These are phyloP conservation scores for Malurus leucopterus DNA, from an alignment of 2,797 vertebrate species.

Conservation along the genomic window DNA sequence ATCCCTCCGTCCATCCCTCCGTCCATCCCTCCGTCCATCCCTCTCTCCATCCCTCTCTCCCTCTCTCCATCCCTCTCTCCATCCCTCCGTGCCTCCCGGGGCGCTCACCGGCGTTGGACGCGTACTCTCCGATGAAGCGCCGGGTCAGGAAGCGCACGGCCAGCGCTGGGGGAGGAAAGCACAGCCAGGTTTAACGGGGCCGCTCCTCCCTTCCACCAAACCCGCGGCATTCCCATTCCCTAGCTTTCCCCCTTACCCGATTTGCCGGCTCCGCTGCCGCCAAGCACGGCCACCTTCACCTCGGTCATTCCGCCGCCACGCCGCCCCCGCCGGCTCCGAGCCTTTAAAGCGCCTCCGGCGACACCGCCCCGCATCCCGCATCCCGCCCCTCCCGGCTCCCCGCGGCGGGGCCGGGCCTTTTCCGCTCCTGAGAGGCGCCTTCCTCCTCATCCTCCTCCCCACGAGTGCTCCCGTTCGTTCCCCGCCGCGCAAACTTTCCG, in stretches of 20 bases:
- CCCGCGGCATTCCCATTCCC: fast-evolving
- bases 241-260: conserved; percentile 69
- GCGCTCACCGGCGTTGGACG: conserved; percentile 81
- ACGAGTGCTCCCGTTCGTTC: fast-evolving
- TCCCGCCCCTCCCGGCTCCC: not conserved
- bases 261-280: conserved; percentile 81
- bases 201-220: fast-evolving
- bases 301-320: conserved; percentile 65
- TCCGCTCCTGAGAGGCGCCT: no score
- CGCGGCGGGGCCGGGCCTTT: not conserved
- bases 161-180: conserved; percentile 70
- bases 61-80: fast-evolving
- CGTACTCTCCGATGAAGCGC: conserved; percentile 87
- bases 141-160: conserved; percentile 84
- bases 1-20: no score
- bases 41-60: no score
- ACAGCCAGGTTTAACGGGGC: not conserved
- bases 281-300: conserved; percentile 80
- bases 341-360: not conserved
- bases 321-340: not conserved
- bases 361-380: not conserved
- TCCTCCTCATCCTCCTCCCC: not conserved
- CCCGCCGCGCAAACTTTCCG: not conserved
- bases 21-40: no score
- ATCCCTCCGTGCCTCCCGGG: not conserved